These are phyloP conservation scores for Sminthurides aquaticus DNA, from an alignment of 2,888 invertebrate species.

Conservation along the genomic window DNA sequence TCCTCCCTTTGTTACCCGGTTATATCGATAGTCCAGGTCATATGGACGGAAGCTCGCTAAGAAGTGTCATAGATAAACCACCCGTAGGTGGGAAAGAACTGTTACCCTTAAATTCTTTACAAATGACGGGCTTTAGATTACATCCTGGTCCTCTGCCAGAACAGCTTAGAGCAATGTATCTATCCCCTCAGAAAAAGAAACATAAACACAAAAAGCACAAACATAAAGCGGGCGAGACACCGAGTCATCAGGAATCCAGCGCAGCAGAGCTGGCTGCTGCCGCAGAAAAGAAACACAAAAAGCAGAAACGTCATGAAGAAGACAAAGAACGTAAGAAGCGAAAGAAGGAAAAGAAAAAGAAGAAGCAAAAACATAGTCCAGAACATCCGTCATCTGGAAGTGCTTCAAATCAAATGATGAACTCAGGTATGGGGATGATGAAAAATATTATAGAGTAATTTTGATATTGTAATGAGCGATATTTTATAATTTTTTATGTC, in stretches of 20 bases:
- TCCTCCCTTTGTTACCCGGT: slow-evolving; percentile 88
- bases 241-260: slow-evolving; percentile 34
- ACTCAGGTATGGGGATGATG: slow-evolving; percentile 9
- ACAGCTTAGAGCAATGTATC: slow-evolving; percentile 86
- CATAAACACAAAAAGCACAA: slow-evolving; percentile 94
- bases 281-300: slow-evolving; percentile 91
- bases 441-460: slow-evolving; percentile 8
- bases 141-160: slow-evolving; percentile 94
- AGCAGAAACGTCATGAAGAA: slow-evolving; percentile 85
- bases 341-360: slow-evolving; percentile 90
- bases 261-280: slow-evolving; percentile 55
- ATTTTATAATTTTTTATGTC: too few relatives aligned
- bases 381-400: slow-evolving; percentile 55
- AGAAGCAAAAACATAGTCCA: slow-evolving; percentile 88
- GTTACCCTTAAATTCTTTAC: slow-evolving; percentile 73
- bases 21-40: slow-evolving; percentile 85
- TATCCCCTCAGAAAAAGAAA: slow-evolving; percentile 84
- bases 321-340: slow-evolving; percentile 87
- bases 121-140: slow-evolving; percentile 84
- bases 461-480: too few relatives aligned
- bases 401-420: slow-evolving; percentile 11
- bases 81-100: slow-evolving; percentile 87
- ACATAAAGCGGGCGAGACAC: slow-evolving; percentile 74
- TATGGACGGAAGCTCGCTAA: slow-evolving; percentile 63
- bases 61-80: slow-evolving; percentile 91